Conservation (phyloP, 2,888 invertebrate species). For the Chrysina gloriosa region DNA sequence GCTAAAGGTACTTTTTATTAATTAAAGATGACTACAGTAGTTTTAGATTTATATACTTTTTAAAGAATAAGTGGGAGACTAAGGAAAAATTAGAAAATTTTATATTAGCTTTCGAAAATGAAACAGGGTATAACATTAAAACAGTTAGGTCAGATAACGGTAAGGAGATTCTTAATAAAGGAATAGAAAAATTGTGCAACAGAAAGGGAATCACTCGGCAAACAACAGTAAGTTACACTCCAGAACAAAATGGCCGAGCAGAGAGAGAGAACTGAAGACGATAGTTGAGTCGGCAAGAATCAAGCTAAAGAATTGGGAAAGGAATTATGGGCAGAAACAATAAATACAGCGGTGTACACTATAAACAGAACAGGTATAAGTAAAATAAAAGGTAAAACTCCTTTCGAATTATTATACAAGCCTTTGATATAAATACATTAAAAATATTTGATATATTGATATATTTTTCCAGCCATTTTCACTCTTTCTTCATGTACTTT, state of each 20-base stretch:
- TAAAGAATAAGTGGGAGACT: constrained; percentile 48
- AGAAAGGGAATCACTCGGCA: not conserved
- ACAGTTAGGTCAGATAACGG: constrained; percentile 40
- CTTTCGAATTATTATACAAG: constrained; percentile 59
- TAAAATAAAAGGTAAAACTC: constrained; percentile 48
- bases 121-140: constrained; percentile 51
- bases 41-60: constrained; percentile 46
- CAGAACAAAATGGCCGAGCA: constrained; percentile 59
- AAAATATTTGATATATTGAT: constrained; percentile 47
- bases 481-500: too few species aligned
- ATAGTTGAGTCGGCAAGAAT: constrained; percentile 56
- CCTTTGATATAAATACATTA: constrained; percentile 36
- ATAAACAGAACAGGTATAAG: constrained; percentile 47
- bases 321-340: constrained; percentile 57
- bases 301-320: constrained; percentile 50
- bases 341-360: constrained; percentile 48
- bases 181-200: not conserved
- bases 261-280: constrained; percentile 58
- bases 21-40: constrained; percentile 49
- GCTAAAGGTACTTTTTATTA: constrained; percentile 36
- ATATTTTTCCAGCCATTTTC: too few species aligned
- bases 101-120: constrained; percentile 50
- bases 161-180: constrained; percentile 3
- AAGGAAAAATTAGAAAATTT: constrained; percentile 46
- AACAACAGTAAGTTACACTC: constrained; percentile 54